phyloP scores from a whole-genome alignment of 2,113 vertebrate species.

The Pipa parva region DNA sequence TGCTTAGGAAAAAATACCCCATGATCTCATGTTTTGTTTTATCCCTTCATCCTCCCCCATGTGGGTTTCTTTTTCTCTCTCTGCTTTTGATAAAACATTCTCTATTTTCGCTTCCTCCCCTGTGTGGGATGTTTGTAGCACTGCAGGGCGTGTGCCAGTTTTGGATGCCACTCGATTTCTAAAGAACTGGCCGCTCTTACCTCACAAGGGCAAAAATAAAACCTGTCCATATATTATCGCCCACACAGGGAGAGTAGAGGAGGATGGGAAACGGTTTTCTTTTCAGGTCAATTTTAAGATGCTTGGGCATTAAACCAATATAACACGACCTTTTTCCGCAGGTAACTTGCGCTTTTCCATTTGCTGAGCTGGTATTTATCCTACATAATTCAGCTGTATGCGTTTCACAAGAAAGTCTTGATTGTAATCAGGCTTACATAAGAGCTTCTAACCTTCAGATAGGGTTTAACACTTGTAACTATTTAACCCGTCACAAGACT shows the following conservation, averaged over 20 bases:
- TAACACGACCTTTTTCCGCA: neutral
- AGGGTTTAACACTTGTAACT: neutral
- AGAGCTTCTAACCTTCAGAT: neutral
- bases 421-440: neutral
- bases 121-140: slow-evolving; percentile 48
- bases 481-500: too few species aligned
- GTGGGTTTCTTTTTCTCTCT: slow-evolving; percentile 22
- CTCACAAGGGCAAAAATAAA: slow-evolving; percentile 7
- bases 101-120: slow-evolving; percentile 53
- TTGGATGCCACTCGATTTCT: slow-evolving; percentile 45
- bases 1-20: neutral
- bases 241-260: neutral
- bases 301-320: too few species aligned
- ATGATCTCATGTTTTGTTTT: neutral
- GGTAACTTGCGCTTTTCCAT: neutral
- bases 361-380: neutral
- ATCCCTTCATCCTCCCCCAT: neutral
- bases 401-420: neutral
- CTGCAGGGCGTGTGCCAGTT: slow-evolving; percentile 40
- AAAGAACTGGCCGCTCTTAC: slow-evolving; percentile 48
- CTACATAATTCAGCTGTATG: neutral
- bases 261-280: neutral
- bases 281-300: too few species aligned
- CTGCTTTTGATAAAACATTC: slow-evolving; percentile 51
- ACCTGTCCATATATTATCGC: neutral